Conservation (phyloP, 1,140 invertebrate species). For the Gryon sp. region DNA sequence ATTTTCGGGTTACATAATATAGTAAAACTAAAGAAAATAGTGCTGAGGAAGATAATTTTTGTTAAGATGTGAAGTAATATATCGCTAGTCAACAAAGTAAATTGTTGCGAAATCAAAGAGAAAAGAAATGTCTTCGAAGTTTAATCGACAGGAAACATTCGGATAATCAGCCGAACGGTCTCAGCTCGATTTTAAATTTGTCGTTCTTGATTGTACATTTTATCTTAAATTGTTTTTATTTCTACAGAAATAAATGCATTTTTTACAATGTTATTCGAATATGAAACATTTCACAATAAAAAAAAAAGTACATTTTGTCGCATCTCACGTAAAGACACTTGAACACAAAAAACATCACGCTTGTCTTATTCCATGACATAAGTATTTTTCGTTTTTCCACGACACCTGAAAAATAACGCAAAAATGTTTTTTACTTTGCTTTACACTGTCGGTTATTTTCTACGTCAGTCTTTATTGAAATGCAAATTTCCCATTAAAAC, state of each 20-base stretch:
- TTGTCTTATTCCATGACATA: no score
- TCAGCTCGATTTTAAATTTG: conserved; percentile 46
- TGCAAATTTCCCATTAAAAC: no score
- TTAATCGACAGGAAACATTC: conserved; percentile 66
- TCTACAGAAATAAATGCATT: conserved; percentile 13
- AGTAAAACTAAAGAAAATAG: no score
- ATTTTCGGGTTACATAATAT: no score
- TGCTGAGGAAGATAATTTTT: neutral
- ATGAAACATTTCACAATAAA: conserved; percentile 7
- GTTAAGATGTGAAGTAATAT: conserved; percentile 22
- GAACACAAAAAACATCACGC: neutral
- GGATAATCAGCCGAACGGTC: conserved; percentile 62
- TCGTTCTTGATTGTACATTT: neutral
- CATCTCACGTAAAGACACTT: neutral
- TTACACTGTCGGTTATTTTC: no score
- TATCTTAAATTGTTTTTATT: conserved; percentile 33
- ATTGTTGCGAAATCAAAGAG: conserved; percentile 33
- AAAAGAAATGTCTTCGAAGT: conserved; percentile 41
- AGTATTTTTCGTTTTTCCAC: no score
- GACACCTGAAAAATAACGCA: no score
- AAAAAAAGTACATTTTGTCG: neutral
- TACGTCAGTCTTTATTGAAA: neutral
- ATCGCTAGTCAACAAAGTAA: conserved; percentile 24
- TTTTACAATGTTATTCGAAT: conserved; percentile 6
- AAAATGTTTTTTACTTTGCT: no score